Conservation (phyloP, 2,797 vertebrate species). For the Pyrrhura leucotis region DNA sequence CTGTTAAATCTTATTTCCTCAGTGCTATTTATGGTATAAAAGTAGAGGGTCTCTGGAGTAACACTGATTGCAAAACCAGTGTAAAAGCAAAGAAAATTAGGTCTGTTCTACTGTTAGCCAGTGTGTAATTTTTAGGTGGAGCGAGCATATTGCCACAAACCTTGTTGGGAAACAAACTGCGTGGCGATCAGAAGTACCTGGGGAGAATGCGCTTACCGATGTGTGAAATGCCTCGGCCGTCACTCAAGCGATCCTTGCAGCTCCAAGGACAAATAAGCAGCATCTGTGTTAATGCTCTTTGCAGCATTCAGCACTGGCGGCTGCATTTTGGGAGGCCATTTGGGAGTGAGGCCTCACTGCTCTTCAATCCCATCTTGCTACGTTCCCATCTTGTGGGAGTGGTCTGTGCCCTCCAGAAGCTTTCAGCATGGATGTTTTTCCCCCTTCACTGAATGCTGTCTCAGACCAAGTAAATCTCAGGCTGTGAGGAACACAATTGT, state of each 20-base stretch:
- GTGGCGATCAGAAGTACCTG: neutral
- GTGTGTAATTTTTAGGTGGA: neutral
- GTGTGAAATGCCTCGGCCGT: neutral
- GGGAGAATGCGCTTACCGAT: neutral
- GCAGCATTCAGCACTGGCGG: neutral
- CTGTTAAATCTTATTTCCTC: neutral
- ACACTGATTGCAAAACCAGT: neutral
- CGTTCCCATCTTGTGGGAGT: fast-evolving
- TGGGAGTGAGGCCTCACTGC: fast-evolving
- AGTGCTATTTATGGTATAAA: neutral
- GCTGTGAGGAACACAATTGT: neutral
- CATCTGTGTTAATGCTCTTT: neutral
- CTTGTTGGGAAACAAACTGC: neutral
- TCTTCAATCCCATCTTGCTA: neutral
- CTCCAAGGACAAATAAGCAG: conserved; percentile 27
- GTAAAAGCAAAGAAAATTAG: neutral
- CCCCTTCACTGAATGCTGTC: neutral
- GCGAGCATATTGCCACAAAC: neutral
- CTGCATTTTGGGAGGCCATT: neutral
- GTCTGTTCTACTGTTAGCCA: neutral
- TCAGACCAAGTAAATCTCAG: neutral
- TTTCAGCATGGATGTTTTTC: neutral
- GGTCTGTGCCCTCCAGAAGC: neutral
- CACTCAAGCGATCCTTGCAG: neutral
- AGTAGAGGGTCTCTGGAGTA: neutral